These are phyloP conservation scores for Synergus itoensis DNA, from an alignment of 2,888 invertebrate genomes.

Conservation along the genomic window DNA sequence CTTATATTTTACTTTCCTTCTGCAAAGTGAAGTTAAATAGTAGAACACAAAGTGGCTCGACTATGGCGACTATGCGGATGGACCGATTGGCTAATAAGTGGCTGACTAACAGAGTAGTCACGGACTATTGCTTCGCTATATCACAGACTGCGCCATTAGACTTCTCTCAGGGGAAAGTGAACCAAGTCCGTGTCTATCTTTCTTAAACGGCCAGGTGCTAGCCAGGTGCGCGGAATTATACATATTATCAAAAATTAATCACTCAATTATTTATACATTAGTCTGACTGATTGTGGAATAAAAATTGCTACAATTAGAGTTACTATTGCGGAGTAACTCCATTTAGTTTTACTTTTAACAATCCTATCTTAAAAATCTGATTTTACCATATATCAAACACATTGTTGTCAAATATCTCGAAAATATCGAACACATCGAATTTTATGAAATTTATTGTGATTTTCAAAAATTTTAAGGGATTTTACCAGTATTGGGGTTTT, in stretches of 20 bases:
- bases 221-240: conserved; percentile 24
- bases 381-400: no score
- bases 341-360: no score
- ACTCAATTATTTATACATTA: not conserved
- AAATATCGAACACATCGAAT: no score
- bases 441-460: no score
- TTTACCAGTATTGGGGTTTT: no score
- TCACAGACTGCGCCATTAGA: conserved; percentile 49
- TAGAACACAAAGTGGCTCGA: not conserved
- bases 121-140: conserved; percentile 62
- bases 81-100: not conserved
- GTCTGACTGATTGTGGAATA: not conserved
- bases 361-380: no score
- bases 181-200: conserved; percentile 35
- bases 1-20: not conserved
- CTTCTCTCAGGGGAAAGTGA: conserved; percentile 59
- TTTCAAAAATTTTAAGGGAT: no score
- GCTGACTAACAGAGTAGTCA: conserved; percentile 50
- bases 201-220: not conserved
- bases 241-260: conserved; percentile 15
- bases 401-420: no score
- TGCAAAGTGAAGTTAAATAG: not conserved
- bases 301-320: not conserved
- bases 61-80: conserved; percentile 13
- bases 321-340: not conserved